A percentile compares a stretch with the other conserved stretches of the same genome.
These are phyloP conservation scores for Antechinus stuartii DNA, from an alignment of 2,113 vertebrate species.

Conservation along the genomic window DNA sequence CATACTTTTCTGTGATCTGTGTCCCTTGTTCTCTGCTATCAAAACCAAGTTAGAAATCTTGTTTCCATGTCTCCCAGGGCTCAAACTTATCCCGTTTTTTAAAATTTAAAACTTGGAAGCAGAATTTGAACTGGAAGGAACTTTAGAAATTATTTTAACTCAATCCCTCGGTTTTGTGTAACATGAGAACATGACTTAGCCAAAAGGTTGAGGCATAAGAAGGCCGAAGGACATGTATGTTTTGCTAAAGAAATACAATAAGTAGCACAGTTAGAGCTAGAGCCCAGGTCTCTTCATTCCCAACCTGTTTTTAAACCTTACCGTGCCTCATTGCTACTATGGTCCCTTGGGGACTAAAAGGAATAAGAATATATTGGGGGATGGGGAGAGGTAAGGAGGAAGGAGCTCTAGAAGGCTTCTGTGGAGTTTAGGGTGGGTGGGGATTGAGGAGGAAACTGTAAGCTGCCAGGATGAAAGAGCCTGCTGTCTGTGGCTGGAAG, in stretches of 20 bases:
- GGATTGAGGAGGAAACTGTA: slow-evolving; percentile 29
- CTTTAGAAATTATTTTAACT: slow-evolving; percentile 21
- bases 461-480: slow-evolving; percentile 34
- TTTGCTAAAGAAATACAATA: neutral
- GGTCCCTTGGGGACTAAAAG: neutral
- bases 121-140: slow-evolving; percentile 7
- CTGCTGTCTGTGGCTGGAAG: slow-evolving; percentile 37
- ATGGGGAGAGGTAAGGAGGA: neutral
- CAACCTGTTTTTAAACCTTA: neutral
- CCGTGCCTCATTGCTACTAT: neutral
- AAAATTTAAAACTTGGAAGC: slow-evolving; percentile 36
- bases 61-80: neutral
- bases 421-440: slow-evolving; percentile 12
- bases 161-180: slow-evolving; percentile 22
- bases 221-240: neutral
- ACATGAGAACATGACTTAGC: neutral
- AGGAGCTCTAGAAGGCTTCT: slow-evolving; percentile 27
- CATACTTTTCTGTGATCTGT: slow-evolving; percentile 6
- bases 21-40: slow-evolving; percentile 4
- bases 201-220: neutral
- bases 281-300: slow-evolving; percentile 22
- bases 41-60: neutral
- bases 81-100: neutral
- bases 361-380: neutral
- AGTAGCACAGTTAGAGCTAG: neutral